Conservation (phyloP, 2,113 vertebrate species). For the Terrapene triunguis region DNA sequence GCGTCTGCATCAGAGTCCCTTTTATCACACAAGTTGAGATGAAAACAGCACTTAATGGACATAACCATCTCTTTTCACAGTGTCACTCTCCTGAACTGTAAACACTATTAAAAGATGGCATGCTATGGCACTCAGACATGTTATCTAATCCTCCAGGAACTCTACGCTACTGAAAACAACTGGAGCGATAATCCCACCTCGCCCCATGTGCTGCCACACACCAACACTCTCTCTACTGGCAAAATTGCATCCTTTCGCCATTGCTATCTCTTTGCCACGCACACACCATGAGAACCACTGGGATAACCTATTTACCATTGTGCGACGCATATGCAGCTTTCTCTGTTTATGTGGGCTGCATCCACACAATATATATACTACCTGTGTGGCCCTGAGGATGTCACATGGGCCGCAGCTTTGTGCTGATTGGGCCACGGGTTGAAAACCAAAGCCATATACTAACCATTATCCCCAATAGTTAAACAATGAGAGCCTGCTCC, state of each 20-base stretch:
- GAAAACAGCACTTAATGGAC: slow-evolving; percentile 60
- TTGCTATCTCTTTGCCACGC: fast-evolving
- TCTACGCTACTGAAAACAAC: slow-evolving; percentile 36
- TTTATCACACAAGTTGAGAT: slow-evolving; percentile 26
- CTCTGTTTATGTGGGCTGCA: neutral
- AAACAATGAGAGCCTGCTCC: fast-evolving
- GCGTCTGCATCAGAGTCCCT: slow-evolving; percentile 23
- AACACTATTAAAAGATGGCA: slow-evolving; percentile 56
- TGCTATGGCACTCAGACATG: neutral
- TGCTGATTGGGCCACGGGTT: no score
- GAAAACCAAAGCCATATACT: fast-evolving
- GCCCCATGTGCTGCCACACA: slow-evolving; percentile 19
- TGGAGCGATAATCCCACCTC: slow-evolving; percentile 25
- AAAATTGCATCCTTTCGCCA: neutral
- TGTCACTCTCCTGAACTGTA: slow-evolving; percentile 50
- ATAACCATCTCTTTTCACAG: slow-evolving; percentile 49
- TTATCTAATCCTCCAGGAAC: slow-evolving; percentile 63
- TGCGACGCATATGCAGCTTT: neutral
- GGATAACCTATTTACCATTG: neutral
- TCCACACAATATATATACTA: neutral
- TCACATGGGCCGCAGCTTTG: no score
- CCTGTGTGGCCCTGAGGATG: no score
- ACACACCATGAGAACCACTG: no score
- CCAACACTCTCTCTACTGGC: neutral
- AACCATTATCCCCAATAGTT: fast-evolving